Evolutionary conservation across 2,113 vertebrate genomes (phyloP).

Genomic region (Notiomystis cincta): DNA sequence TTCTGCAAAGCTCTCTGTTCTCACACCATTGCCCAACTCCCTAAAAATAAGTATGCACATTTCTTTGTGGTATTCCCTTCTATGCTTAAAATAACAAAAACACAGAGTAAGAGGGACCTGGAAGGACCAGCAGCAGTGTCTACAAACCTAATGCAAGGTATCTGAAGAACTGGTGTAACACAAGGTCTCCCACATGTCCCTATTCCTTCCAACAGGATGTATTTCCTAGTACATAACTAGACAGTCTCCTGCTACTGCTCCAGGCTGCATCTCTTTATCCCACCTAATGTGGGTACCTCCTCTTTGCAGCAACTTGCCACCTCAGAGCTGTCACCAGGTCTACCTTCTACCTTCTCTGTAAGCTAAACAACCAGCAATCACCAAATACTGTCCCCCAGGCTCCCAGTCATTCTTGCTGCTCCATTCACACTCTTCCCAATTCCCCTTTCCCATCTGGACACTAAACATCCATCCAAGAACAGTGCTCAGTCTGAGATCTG

Average conservation of each 20-base stretch:
- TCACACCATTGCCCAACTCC: not conserved
- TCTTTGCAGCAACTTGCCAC: not conserved
- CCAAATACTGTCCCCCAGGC: not conserved
- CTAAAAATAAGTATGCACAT: not conserved
- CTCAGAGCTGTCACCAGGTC: not conserved
- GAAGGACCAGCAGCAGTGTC: not conserved
- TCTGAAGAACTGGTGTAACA: not conserved
- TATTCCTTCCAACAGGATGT: not conserved
- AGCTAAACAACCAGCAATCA: not conserved
- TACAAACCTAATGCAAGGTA: not conserved
- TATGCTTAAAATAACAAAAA: not conserved
- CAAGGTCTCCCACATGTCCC: accelerated
- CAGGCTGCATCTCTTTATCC: not conserved
- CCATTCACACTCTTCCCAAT: not conserved
- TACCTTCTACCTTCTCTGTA: not conserved
- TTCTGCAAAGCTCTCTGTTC: not conserved
- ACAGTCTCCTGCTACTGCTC: not conserved
- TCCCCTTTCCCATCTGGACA: not conserved
- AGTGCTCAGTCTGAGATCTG: not conserved
- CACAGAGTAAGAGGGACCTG: not conserved
- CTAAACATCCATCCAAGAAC: not conserved
- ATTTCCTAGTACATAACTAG: not conserved
- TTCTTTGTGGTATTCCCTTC: not conserved
- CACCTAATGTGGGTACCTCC: not conserved
- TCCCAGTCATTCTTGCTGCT: not conserved